Conservation (phyloP, 2,888 invertebrate genomes). For the Athetis lepigone region DNA sequence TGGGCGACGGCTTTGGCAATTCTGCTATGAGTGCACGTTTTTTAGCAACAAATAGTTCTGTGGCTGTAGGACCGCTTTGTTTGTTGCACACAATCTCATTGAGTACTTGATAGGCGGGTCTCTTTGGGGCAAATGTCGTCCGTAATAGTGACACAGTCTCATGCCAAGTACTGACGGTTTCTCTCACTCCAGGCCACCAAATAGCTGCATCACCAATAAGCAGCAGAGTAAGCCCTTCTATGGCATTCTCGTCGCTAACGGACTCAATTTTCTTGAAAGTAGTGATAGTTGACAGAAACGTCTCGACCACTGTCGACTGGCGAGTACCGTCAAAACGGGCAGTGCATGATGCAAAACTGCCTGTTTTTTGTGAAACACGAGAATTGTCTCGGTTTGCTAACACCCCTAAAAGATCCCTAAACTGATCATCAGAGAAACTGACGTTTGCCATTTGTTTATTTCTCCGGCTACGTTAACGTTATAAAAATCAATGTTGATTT, state of each 20-base stretch:
- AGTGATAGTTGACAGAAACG: slow-evolving; percentile 7
- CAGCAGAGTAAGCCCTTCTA: slow-evolving; percentile 17
- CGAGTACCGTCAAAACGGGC: slow-evolving; percentile 12
- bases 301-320: slow-evolving; percentile 2
- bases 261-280: slow-evolving; percentile 14
- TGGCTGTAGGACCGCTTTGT: neutral
- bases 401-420: slow-evolving; percentile 4
- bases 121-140: slow-evolving; percentile 12
- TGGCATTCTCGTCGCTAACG: slow-evolving; percentile 13
- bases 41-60: slow-evolving; percentile 5
- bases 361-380: neutral
- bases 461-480: slow-evolving; percentile 17
- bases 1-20: neutral
- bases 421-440: too few relatives aligned
- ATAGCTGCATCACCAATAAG: slow-evolving; percentile 4
- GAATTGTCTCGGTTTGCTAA: neutral
- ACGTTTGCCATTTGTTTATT: slow-evolving; percentile 11
- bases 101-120: slow-evolving; percentile 13
- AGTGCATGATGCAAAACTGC: slow-evolving; percentile 12
- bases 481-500: slow-evolving; percentile 3
- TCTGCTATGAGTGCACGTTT: too few relatives aligned
- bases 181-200: slow-evolving; percentile 21
- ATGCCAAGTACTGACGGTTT: neutral
- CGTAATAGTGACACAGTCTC: neutral
- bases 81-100: slow-evolving; percentile 17